phyloP scores from a whole-genome alignment of 2,113 vertebrate genomes.

The Lycaon pictus region DNA sequence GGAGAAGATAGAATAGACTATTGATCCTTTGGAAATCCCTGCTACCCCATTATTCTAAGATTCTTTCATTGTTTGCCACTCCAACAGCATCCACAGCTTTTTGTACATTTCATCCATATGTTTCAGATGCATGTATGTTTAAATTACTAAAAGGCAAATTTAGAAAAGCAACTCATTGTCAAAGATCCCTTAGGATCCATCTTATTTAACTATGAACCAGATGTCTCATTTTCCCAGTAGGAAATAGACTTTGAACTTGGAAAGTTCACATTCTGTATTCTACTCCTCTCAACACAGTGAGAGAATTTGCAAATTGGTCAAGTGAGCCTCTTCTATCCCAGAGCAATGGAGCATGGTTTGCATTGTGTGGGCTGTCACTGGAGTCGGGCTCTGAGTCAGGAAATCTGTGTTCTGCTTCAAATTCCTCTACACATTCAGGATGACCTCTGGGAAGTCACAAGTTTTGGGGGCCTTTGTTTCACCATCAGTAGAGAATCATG shows the following conservation, averaged over 20 bases:
- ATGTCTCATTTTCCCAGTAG: conserved; percentile 72
- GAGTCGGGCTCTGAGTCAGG: not conserved
- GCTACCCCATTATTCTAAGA: conserved; percentile 50
- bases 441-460: conserved; percentile 35
- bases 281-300: conserved; percentile 65
- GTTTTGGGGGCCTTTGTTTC: conserved; percentile 30
- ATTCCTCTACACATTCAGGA: not conserved
- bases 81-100: conserved; percentile 16
- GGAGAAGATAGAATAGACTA: not conserved
- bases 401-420: conserved; percentile 50
- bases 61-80: conserved; percentile 24
- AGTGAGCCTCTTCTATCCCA: conserved; percentile 53
- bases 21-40: not conserved
- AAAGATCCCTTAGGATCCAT: conserved; percentile 76
- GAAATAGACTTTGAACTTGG: conserved; percentile 77
- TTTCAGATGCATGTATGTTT: conserved; percentile 55
- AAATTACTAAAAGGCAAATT: conserved; percentile 72
- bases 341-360: conserved; percentile 41
- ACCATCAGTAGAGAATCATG: conserved; percentile 3
- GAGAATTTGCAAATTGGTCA: conserved; percentile 73
- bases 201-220: conserved; percentile 73
- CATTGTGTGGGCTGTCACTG: conserved; percentile 20
- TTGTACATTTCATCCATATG: conserved; percentile 55
- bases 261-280: conserved; percentile 70
- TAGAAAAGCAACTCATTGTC: conserved; percentile 74